A percentile compares a stretch with the other conserved stretches of the same genome.
phyloP scores from a whole-genome alignment of 2,888 invertebrate species.

The Dysmachus trigonus region DNA sequence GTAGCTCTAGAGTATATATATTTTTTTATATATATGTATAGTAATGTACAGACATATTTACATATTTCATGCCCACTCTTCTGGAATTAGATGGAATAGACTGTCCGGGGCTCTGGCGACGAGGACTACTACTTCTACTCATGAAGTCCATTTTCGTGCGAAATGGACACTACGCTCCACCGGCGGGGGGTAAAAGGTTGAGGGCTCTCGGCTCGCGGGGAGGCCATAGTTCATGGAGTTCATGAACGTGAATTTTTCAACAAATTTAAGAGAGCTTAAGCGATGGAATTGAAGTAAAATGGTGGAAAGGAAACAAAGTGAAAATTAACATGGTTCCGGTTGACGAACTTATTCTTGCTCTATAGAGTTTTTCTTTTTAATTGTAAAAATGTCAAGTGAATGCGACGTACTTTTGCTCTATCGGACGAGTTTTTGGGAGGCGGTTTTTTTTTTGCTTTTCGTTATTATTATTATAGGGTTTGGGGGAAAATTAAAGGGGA shows the following conservation, averaged over 20 bases:
- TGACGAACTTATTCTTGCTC: not conserved
- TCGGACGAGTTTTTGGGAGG: not conserved
- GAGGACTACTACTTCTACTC: too few species aligned
- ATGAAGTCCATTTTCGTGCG: not conserved
- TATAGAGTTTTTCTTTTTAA: not conserved
- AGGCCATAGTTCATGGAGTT: conserved; percentile 19
- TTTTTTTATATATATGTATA: not conserved
- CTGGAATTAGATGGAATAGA: not conserved
- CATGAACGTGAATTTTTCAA: conserved; percentile 6
- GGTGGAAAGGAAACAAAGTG: not conserved
- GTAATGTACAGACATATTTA: not conserved
- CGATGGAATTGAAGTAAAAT: not conserved
- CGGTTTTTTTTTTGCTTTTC: not conserved
- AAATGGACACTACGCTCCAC: not conserved
- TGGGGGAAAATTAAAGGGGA: not conserved
- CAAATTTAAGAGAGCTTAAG: not conserved
- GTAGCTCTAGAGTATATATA: not conserved
- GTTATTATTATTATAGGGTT: not conserved
- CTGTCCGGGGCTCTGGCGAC: not conserved
- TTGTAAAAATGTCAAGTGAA: not conserved
- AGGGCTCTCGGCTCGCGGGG: not conserved
- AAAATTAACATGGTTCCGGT: not conserved
- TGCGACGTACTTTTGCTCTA: not conserved
- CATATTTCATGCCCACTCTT: not conserved
- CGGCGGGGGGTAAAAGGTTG: not conserved